Base-by-base conservation (phyloP, 2,113 vertebrate species). In the Nerophis ophidion region DNA sequence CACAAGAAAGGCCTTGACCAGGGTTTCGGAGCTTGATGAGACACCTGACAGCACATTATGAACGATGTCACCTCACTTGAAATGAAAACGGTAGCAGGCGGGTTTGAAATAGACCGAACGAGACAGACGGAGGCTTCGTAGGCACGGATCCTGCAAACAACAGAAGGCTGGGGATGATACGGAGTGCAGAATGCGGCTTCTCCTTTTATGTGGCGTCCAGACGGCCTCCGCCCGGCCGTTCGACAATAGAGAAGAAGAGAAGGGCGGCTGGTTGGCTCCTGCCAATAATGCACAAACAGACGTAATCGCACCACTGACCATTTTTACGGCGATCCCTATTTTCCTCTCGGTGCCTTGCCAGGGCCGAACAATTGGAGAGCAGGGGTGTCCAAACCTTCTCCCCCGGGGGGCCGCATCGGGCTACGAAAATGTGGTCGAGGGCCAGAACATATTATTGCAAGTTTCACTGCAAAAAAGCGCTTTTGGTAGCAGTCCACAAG, bases 81-180 rank as follows among this genome's bases (percentile, higher is more conserved):
- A 11, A 44, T 44, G 38, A 56, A 56, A 56, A 42, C 10, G 13
- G 11, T n/a, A 56, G 54, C 36, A 42, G 54, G 7, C 42, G 38
- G 16, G 38, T 1, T 55, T 16, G n/a, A 55, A 55, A 13, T 42
- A 19, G 38, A 10, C 42, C 8, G 13, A n/a, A 42, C 53, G 7
- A 7, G 14, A 60, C 16, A 64, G 66, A 62, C 63, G 68, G 68
- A 70, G 14, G 42, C 57, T 51, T 66, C 79, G 76, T 65, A 49
- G 62, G 65, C 14, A 8, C 52, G 65, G 60, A 19, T 33, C 68
- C 42, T 12, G 63, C 63, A 63, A 68, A 76, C 70, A 71, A 63
- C 52, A 62, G 72, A 44, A 61, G 64, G 66, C 48, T 67, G 80
- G 75, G 73, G 67, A 68, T 68, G 74, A 77, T 54, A 48, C 60